Percentiles rank a stretch among this genome's conserved stretches.
Conservation (phyloP, 1,140 invertebrate species). For the Penaeus vannamei region DNA sequence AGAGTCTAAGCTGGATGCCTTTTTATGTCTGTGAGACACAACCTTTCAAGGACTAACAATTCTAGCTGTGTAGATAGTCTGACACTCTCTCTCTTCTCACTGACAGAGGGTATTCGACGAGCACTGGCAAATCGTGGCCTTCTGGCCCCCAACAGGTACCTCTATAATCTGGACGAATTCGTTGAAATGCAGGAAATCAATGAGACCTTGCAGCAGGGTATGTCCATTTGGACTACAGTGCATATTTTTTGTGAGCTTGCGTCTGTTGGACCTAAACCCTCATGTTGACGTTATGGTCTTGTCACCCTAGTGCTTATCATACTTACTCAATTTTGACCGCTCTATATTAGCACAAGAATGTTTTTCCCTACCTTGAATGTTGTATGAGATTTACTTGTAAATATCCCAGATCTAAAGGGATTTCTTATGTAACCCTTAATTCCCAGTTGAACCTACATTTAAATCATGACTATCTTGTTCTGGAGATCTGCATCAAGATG, state of each 20-base stretch:
- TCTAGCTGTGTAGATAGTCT: constrained; percentile 38
- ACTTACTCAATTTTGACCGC: constrained; percentile 1
- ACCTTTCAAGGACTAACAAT: constrained; percentile 33
- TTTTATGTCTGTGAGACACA: no score
- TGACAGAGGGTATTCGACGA: constrained; percentile 67
- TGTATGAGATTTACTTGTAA: no score
- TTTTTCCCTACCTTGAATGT: not conserved
- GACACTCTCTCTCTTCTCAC: constrained; percentile 46
- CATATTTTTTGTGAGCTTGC: constrained; percentile 39
- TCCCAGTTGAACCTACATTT: no score
- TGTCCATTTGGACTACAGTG: constrained; percentile 47
- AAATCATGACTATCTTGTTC: no score
- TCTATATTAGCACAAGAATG: constrained; percentile 34
- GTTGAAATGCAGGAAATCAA: constrained; percentile 67
- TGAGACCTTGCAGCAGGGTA: constrained; percentile 66
- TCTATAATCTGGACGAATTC: constrained; percentile 67
- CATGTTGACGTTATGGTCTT: constrained; percentile 29
- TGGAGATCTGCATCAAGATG: no score
- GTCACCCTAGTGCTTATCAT: constrained; percentile 41
- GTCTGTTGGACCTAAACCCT: constrained; percentile 27
- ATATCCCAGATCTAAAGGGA: no score
- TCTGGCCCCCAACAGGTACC: constrained; percentile 66
- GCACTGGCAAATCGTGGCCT: constrained; percentile 64
- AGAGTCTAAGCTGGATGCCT: no score
- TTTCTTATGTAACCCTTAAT: no score